A percentile compares a stretch with the other conserved stretches of the same genome.
Conservation (phyloP, 1,140 invertebrate species). For the Drosophila funebris region DNA sequence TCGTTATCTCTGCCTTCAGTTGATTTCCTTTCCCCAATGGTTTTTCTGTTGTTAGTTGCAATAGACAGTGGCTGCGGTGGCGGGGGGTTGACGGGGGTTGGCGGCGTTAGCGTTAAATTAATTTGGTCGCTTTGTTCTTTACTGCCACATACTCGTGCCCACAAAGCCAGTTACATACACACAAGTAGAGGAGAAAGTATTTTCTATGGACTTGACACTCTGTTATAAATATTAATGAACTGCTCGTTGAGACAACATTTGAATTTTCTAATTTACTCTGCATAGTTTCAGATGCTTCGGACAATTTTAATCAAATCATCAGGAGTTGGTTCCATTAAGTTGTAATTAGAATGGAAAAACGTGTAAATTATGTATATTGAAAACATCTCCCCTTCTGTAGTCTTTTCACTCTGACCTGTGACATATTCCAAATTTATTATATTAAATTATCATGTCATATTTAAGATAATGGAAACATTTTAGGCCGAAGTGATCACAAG, state of each 20-base stretch:
- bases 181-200: background rate
- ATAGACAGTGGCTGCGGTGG: background rate
- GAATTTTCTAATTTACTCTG: conserved; percentile 50
- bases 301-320: conserved; percentile 17
- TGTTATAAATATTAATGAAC: conserved; percentile 76
- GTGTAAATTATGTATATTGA: conserved; percentile 1
- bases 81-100: background rate
- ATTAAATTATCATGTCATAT: no score
- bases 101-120: conserved; percentile 67
- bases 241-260: conserved; percentile 20
- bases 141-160: conserved; percentile 4
- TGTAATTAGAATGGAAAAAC: conserved; percentile 42
- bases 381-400: background rate
- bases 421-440: no score
- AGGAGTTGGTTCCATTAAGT: conserved; percentile 25
- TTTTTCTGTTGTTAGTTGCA: conserved; percentile 46
- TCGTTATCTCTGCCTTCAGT: conserved; percentile 62
- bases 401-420: no score
- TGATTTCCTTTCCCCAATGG: conserved; percentile 52
- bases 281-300: conserved; percentile 39
- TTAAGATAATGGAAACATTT: no score
- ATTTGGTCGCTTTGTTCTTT: conserved; percentile 69
- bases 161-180: conserved; percentile 15
- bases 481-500: no score
- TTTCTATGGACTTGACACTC: conserved; percentile 32